A percentile compares a stretch with the other conserved stretches of the same genome.
Evolutionary conservation across 2,888 invertebrate species (phyloP).

Genomic region (Dicyrtomina minuta): DNA sequence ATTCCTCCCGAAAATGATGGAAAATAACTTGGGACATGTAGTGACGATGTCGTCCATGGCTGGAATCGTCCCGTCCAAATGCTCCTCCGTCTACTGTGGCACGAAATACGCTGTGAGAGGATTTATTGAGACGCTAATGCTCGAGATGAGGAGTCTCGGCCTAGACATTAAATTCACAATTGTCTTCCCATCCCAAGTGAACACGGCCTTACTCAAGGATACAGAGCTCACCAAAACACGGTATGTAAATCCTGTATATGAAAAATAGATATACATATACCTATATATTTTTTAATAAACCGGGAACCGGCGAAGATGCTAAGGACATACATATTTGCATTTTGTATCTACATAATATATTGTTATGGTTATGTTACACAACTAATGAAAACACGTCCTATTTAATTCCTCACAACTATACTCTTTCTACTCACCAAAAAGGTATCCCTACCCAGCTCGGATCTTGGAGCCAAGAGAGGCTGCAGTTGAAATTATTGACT

Average conservation of each 20-base stretch:
- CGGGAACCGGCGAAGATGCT: too few species aligned
- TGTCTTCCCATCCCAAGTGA: slow-evolving; percentile 67
- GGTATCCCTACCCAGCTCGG: slow-evolving; percentile 68
- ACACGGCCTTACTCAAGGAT: slow-evolving; percentile 54
- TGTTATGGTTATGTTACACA: too few species aligned
- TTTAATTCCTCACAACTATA: too few species aligned
- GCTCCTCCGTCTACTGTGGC: slow-evolving; percentile 62
- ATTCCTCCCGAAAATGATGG: slow-evolving; percentile 45
- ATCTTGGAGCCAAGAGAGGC: slow-evolving; percentile 64
- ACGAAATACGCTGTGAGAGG: slow-evolving; percentile 70
- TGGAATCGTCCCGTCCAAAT: not conserved
- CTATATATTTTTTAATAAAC: not conserved
- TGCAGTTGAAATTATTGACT: slow-evolving; percentile 64
- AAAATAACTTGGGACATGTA: slow-evolving; percentile 40
- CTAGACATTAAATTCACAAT: slow-evolving; percentile 64
- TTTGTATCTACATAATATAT: too few species aligned
- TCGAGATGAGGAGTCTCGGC: slow-evolving; percentile 62
- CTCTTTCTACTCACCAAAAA: too few species aligned
- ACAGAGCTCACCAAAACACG: not conserved
- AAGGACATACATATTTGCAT: too few species aligned
- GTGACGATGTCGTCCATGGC: slow-evolving; percentile 36
- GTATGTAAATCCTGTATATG: not conserved
- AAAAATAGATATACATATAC: too few species aligned
- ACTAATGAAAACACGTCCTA: too few species aligned
- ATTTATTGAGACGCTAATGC: slow-evolving; percentile 65